Percentiles rank a stretch among this genome's conserved stretches.
Evolutionary conservation across 2,888 invertebrate species (phyloP).

Genomic region (Platycheirus rosarum): DNA sequence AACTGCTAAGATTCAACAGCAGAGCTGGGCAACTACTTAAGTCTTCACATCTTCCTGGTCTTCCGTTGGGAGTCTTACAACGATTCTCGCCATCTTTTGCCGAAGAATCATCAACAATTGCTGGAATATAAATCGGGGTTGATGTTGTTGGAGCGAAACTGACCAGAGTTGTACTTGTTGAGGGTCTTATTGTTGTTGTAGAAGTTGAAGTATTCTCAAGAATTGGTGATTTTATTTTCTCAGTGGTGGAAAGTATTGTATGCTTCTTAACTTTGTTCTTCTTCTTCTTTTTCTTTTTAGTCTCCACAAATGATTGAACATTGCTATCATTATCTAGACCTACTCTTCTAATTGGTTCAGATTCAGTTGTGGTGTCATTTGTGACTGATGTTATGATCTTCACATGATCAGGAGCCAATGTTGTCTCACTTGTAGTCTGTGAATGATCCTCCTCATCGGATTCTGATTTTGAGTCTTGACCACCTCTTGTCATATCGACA

Average conservation of each 20-base stretch:
- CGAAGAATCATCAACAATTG: constrained; percentile 81
- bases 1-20: constrained; percentile 89
- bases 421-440: constrained; percentile 16
- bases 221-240: not conserved
- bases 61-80: constrained; percentile 92
- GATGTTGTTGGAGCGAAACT: constrained; percentile 81
- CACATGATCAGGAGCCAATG: constrained; percentile 48
- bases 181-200: constrained; percentile 79
- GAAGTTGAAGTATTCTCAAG: constrained; percentile 36
- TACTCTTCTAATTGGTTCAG: constrained; percentile 44
- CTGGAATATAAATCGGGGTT: constrained; percentile 45
- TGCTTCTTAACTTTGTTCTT: constrained; percentile 80
- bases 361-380: constrained; percentile 12
- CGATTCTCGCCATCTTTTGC: constrained; percentile 85
- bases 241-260: constrained; percentile 60
- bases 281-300: constrained; percentile 80
- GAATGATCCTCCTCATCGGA: constrained; percentile 66
- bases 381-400: constrained; percentile 29
- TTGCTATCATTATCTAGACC: constrained; percentile 54
- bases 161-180: constrained; percentile 77
- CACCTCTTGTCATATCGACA: constrained; percentile 89
- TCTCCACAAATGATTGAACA: constrained; percentile 79
- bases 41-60: constrained; percentile 92
- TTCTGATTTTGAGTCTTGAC: constrained; percentile 78
- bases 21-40: constrained; percentile 94